Conservation (phyloP, 2,888 invertebrate genomes). For the Sesia bembeciformis region DNA sequence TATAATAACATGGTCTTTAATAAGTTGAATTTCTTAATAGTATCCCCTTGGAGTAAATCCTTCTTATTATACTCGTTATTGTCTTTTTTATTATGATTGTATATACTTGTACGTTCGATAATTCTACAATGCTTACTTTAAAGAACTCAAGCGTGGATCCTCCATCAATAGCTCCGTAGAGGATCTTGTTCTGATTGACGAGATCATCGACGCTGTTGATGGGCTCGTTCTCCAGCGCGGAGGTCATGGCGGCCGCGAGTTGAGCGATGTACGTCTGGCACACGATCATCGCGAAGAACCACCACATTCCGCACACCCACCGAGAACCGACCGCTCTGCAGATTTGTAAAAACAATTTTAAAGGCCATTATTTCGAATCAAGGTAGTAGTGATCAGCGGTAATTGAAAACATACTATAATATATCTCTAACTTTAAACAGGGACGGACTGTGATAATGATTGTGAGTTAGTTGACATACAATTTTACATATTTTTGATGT, state of each 20-base stretch:
- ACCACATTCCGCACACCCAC: constrained; percentile 92
- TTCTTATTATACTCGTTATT: neutral
- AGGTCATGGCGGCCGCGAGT: constrained; percentile 92
- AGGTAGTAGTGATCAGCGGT: too few species aligned
- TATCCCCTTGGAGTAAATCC: neutral
- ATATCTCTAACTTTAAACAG: too few species aligned
- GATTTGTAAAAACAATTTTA: too few species aligned
- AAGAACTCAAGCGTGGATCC: constrained; percentile 95
- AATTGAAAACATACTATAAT: too few species aligned
- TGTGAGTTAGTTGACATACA: too few species aligned
- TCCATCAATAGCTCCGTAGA: constrained; percentile 88
- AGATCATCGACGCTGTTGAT: constrained; percentile 94
- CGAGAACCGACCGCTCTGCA: constrained; percentile 89
- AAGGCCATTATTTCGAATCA: too few species aligned
- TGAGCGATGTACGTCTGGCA: constrained; percentile 96
- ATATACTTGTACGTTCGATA: too few species aligned
- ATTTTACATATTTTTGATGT: too few species aligned
- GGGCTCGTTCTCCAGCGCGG: constrained; percentile 87
- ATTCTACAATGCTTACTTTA: constrained; percentile 34
- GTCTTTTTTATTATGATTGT: neutral
- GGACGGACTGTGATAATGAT: too few species aligned
- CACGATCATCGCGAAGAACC: constrained; percentile 95
- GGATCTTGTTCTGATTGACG: constrained; percentile 91
- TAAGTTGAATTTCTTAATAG: neutral
- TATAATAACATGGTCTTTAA: too few species aligned